Evolutionary conservation across 1,140 invertebrate genomes (phyloP), one percentile per base, ranked within the genome.

Genomic region (Vanessa atalanta): DNA sequence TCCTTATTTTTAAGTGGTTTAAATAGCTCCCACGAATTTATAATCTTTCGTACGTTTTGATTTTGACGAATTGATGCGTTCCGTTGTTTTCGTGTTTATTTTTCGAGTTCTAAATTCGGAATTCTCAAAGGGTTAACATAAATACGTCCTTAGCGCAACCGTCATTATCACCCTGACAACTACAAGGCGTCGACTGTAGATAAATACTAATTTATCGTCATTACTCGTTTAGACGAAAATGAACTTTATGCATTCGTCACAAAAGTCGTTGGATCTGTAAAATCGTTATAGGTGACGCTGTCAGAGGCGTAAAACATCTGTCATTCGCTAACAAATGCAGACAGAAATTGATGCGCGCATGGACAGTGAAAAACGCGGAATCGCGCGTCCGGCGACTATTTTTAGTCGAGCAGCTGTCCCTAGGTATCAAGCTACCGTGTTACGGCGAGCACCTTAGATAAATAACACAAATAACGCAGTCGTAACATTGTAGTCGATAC

Each of bases 341-440:
- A 91, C 89, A 90, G 88, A 78, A 88, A 92, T 91, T 92, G 90
- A 92, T 92, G 89, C 81, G 84, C 74, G 75, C 77, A 81, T 74
- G 87, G 90, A 92, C 90, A 91, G 90, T 92, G 90, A 92, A 92
- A 92, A 91, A 92, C 88, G 87, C 89, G 88, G 88, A 91, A 88
- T 88, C 81, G 84, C 80, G 84, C 88, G 88, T 84, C 88, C 89
- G 81, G 61, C 72, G 72, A 72, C 65, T 92, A 92, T 89, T 86
- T 90, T 85, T 90, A 86, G 85, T 78, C 71, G 69, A 79, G 83
- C 89, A 90, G 90, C 90, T 91, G 90, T 90, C 83, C 82, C 80
- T 47, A 70, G 73, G 76, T 77, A 88, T 88, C 85, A 86, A 84
- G 80, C 77, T 77, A 72, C 37, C 78, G 80, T 83, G 76, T 82